phyloP scores from a whole-genome alignment of 1,140 invertebrate genomes.

The Anthonomus grandis region DNA sequence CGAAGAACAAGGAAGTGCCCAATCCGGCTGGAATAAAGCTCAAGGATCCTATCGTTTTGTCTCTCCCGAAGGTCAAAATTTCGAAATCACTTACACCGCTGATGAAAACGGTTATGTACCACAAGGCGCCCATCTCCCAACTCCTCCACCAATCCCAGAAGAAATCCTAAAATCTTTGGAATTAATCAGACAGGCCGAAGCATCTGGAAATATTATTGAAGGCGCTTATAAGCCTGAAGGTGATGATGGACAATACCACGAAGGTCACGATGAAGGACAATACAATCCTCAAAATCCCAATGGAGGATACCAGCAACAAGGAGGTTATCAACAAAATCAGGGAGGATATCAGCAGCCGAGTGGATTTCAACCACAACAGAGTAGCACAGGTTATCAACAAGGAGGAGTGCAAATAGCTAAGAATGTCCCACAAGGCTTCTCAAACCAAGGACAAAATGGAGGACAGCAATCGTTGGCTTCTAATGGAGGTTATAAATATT shows the following conservation, averaged over 20 bases:
- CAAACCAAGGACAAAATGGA: neutral
- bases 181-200: conserved; percentile 41
- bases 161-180: conserved; percentile 53
- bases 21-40: conserved; percentile 28
- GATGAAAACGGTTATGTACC: conserved; percentile 66
- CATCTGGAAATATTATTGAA: conserved; percentile 13
- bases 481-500: conserved; percentile 22
- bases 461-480: conserved; percentile 9
- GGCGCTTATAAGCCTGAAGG: conserved; percentile 18
- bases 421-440: conserved; percentile 5
- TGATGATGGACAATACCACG: conserved; percentile 15
- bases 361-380: neutral
- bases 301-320: conserved; percentile 4
- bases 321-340: neutral
- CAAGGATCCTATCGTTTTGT: conserved; percentile 43
- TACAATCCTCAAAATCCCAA: conserved; percentile 1
- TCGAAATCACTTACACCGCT: conserved; percentile 52
- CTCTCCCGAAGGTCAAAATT: conserved; percentile 44
- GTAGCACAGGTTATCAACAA: neutral
- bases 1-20: conserved; percentile 39
- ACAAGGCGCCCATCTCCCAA: conserved; percentile 54
- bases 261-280: conserved; percentile 20
- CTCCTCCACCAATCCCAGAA: conserved; percentile 56
- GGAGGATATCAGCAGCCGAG: conserved; percentile 4
- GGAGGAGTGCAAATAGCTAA: neutral